Percentiles rank a stretch among this genome's conserved stretches.
Conservation (phyloP, 1,140 invertebrate species). For the Platorchestia sp. region DNA sequence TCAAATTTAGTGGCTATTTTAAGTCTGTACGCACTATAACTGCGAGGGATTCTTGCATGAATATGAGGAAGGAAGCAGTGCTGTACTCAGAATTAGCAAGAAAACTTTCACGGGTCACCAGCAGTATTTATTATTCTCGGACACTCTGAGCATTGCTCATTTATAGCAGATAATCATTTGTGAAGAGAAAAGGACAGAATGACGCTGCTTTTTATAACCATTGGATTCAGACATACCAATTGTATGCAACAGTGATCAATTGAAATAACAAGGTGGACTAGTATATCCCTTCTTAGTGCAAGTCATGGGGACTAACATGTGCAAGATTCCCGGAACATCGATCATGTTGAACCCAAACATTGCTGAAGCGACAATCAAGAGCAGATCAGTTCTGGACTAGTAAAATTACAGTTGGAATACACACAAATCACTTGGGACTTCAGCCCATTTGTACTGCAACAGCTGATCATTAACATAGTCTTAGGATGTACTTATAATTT, state of each 20-base stretch:
- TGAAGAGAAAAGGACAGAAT: background rate
- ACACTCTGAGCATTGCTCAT: background rate
- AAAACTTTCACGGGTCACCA: background rate
- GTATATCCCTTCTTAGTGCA: background rate
- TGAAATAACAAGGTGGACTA: too few species aligned
- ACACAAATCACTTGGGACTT: background rate
- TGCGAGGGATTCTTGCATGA: too few species aligned
- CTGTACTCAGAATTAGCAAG: background rate
- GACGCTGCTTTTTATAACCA: background rate
- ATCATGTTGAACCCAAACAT: too few species aligned
- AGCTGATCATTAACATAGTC: background rate
- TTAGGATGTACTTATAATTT: background rate
- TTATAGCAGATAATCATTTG: background rate
- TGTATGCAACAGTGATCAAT: too few species aligned
- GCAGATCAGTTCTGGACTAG: background rate
- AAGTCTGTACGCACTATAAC: background rate
- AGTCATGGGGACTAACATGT: background rate
- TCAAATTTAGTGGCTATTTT: background rate
- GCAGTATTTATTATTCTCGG: background rate
- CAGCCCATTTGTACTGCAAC: background rate
- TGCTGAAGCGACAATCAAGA: too few species aligned
- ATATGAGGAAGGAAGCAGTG: background rate
- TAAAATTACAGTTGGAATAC: background rate
- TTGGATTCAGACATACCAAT: too few species aligned
- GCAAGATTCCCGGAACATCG: background rate